Evolutionary conservation across 1,140 invertebrate genomes (phyloP).

Genomic region (Cydia splendana): DNA sequence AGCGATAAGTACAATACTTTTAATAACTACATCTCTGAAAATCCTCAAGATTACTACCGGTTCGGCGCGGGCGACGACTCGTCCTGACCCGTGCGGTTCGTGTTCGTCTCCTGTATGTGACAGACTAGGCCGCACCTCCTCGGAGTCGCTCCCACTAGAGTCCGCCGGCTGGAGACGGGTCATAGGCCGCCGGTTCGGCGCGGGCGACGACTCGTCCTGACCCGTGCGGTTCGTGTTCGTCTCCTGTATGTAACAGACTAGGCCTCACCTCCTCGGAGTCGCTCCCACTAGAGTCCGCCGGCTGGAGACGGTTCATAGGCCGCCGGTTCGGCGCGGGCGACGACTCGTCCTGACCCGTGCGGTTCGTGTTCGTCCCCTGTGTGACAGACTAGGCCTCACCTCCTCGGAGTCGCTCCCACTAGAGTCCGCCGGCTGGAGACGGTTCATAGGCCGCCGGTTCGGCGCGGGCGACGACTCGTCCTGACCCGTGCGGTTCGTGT

Average conservation of each 20-base stretch:
- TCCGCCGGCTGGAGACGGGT: no score
- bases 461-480: conserved; percentile 44
- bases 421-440: no score
- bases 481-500: conserved; percentile 45
- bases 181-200: conserved; percentile 47
- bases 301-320: conserved; percentile 80
- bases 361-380: conserved; percentile 52
- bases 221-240: conserved; percentile 44
- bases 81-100: conserved; percentile 47
- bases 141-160: no score
- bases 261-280: conserved; percentile 68
- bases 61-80: conserved; percentile 48
- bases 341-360: conserved; percentile 49
- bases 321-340: conserved; percentile 52
- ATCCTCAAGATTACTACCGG: conserved; percentile 38
- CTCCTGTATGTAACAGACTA: conserved; percentile 36
- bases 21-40: not conserved
- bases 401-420: no score
- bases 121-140: conserved; percentile 8
- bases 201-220: conserved; percentile 46
- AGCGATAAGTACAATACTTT: not conserved
- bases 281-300: conserved; percentile 81
- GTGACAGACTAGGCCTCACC: conserved; percentile 15
- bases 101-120: conserved; percentile 45
- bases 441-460: conserved; percentile 45